Evolutionary conservation across 2,113 vertebrate genomes (phyloP).

Genomic region (Heptranchias perlo): DNA sequence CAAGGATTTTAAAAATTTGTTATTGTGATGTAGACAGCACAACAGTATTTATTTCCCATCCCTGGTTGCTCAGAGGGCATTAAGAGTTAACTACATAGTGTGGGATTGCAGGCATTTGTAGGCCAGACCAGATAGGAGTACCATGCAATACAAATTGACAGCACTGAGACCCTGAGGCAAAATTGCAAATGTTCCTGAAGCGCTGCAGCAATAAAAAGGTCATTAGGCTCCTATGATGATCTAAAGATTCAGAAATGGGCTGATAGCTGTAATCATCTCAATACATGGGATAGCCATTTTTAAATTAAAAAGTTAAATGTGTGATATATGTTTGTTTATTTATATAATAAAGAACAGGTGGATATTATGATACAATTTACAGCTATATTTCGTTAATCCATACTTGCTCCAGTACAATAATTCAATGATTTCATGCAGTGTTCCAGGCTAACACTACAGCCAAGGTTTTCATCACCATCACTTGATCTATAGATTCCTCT

Average conservation of each 20-base stretch:
- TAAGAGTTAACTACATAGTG: background rate
- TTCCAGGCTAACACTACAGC: background rate
- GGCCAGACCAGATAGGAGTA: too few species aligned
- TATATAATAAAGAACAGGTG: background rate
- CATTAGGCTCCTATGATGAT: background rate
- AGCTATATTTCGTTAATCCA: background rate
- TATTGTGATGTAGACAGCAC: background rate
- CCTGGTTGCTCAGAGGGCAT: background rate
- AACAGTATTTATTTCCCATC: background rate
- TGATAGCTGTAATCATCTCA: background rate
- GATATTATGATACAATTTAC: background rate
- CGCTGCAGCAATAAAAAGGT: background rate
- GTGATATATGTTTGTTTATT: background rate
- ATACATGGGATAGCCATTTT: background rate
- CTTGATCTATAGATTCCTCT: background rate
- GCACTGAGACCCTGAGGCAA: background rate
- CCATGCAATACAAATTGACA: background rate
- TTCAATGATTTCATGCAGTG: background rate
- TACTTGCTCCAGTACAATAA: background rate
- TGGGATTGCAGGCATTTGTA: background rate
- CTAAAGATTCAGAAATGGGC: background rate
- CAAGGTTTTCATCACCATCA: background rate
- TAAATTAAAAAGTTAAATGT: background rate
- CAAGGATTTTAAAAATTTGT: background rate
- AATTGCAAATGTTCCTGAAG: background rate